phyloP scores from a whole-genome alignment of 2,888 invertebrate species.

The Thalpophila matura region DNA sequence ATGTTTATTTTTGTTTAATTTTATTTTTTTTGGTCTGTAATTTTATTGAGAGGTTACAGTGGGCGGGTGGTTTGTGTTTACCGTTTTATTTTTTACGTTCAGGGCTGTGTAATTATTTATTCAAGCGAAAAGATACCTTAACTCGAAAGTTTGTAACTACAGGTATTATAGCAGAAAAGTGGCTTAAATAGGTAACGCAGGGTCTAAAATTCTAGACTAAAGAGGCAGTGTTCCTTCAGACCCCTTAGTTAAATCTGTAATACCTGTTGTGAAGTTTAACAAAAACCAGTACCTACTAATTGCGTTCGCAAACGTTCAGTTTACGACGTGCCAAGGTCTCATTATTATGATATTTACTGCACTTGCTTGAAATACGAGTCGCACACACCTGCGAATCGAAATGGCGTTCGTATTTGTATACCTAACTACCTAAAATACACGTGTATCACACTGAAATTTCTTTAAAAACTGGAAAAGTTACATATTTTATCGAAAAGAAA shows the following conservation, averaged over 20 bases:
- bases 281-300: constrained; percentile 6
- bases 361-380: constrained; percentile 13
- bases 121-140: too few species aligned
- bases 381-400: constrained; percentile 7
- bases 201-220: too few species aligned
- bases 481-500: too few species aligned
- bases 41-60: constrained; percentile 6
- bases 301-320: background rate
- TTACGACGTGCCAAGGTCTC: constrained; percentile 32
- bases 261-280: background rate
- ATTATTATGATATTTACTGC: constrained; percentile 32
- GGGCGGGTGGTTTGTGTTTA: constrained; percentile 7
- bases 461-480: too few species aligned
- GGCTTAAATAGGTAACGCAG: too few species aligned
- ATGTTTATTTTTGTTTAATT: constrained; percentile 3
- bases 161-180: too few species aligned
- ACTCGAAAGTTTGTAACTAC: too few species aligned
- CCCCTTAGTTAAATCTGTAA: too few species aligned
- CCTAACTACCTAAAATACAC: too few species aligned
- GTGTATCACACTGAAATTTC: too few species aligned
- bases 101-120: background rate
- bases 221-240: too few species aligned
- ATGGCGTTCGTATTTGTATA: constrained; percentile 8
- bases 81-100: background rate
- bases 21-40: background rate